These are phyloP conservation scores for Turritopsis rubra DNA, from an alignment of 30 jellyfish, hydroid and myxozoan species.

Conservation along the genomic window DNA sequence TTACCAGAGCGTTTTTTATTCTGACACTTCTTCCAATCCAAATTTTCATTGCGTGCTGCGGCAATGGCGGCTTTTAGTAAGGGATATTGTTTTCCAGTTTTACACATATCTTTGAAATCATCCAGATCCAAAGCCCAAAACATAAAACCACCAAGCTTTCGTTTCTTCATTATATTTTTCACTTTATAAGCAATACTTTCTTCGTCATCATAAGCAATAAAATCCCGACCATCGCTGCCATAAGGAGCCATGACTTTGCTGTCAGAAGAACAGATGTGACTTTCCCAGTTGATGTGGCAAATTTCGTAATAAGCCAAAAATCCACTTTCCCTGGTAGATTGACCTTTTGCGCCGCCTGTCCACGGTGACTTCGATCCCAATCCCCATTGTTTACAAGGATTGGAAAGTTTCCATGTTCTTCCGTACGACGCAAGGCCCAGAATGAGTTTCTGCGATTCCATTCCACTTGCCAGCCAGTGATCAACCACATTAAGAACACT, in stretches of 20 bases:
- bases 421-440: conserved; percentile 40
- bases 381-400: conserved; percentile 13
- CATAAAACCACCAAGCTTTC: conserved; percentile 33
- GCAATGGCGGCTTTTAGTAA: conserved; percentile 30
- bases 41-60: neutral
- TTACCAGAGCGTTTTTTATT: neutral
- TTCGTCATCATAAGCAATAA: conserved; percentile 37
- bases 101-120: conserved; percentile 27
- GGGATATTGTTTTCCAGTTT: conserved; percentile 15
- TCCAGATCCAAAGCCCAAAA: conserved; percentile 45
- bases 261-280: neutral
- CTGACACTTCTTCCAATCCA: neutral
- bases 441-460: conserved; percentile 1
- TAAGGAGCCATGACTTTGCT: conserved; percentile 33
- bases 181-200: conserved; percentile 33
- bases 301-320: conserved; percentile 35
- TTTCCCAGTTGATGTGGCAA: conserved; percentile 12
- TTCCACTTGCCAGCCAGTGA: conserved; percentile 29
- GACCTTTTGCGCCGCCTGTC: conserved; percentile 27
- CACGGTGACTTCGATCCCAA: conserved; percentile 7
- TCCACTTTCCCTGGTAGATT: conserved; percentile 30
- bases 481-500: conserved; percentile 24
- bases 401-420: conserved; percentile 11
- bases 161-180: conserved; percentile 7
- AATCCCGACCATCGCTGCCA: conserved; percentile 30